phyloP scores from a whole-genome alignment of 1,140 invertebrate species.

The Zaprionus tsacasi region DNA sequence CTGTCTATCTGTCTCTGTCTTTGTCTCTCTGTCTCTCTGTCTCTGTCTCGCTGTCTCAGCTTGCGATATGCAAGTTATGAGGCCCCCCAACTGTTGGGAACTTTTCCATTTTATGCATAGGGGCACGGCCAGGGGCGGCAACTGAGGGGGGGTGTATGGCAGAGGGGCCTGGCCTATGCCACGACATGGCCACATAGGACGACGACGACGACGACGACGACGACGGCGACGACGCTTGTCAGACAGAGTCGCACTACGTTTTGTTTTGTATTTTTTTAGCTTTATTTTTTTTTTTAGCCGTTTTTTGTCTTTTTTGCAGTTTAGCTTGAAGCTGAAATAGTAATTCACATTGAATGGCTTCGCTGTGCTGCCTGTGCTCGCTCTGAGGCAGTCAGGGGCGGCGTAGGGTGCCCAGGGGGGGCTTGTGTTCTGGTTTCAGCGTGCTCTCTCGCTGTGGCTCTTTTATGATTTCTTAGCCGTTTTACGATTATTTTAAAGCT shows the following conservation, averaged over 20 bases:
- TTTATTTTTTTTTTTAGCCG: neutral
- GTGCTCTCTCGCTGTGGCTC: constrained; percentile 37
- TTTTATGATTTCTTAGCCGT: constrained; percentile 81
- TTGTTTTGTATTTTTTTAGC: constrained; percentile 11
- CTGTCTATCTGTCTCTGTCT: no score
- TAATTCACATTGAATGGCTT: constrained; percentile 80
- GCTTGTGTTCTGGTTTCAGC: constrained; percentile 60
- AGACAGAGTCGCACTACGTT: constrained; percentile 4
- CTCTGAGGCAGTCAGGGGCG: neutral
- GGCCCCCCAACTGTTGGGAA: constrained; percentile 77
- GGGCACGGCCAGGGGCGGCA: neutral
- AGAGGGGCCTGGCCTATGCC: constrained; percentile 27
- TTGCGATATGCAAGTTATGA: constrained; percentile 69
- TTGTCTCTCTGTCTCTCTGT: neutral
- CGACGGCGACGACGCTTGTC: constrained; percentile 66
- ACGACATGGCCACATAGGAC: constrained; percentile 47
- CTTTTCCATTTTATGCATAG: constrained; percentile 69
- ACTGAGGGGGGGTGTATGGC: neutral
- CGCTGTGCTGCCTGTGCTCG: constrained; percentile 24
- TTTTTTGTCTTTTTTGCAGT: constrained; percentile 33
- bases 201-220: constrained; percentile 11
- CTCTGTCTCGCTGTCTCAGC: constrained; percentile 17
- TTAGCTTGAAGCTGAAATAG: constrained; percentile 74
- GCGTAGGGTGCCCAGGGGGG: neutral
- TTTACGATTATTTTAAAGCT: constrained; percentile 83